Percentiles rank a stretch among this genome's conserved stretches.
Evolutionary conservation across 1,140 invertebrate genomes (phyloP).

Genomic region (Streblospio benedicti): DNA sequence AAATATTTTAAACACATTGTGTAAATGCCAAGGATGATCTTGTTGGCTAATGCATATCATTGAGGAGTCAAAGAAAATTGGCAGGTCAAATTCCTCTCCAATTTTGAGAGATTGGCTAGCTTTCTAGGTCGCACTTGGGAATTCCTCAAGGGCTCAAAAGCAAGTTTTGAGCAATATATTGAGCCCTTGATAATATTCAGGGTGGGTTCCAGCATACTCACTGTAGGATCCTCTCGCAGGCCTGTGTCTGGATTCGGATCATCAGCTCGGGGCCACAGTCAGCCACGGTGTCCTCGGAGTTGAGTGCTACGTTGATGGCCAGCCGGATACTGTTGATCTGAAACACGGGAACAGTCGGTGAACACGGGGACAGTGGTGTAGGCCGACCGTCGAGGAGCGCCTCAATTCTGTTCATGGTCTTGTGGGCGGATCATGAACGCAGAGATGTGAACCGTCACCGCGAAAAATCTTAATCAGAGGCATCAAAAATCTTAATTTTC

Average conservation of each 20-base stretch:
- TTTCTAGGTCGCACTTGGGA: too few species aligned
- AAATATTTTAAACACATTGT: too few species aligned
- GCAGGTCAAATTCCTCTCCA: too few species aligned
- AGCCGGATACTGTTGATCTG: conserved; percentile 38
- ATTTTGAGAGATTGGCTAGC: too few species aligned
- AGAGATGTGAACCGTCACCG: not conserved
- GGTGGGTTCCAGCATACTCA: too few species aligned
- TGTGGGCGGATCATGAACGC: not conserved
- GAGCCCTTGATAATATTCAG: too few species aligned
- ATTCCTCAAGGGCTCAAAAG: too few species aligned
- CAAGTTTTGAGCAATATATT: too few species aligned
- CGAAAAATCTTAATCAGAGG: not conserved
- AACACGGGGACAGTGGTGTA: not conserved
- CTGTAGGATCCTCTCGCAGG: conserved; percentile 32
- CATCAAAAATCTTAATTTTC: not conserved
- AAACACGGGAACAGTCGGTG: not conserved
- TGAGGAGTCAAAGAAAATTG: too few species aligned
- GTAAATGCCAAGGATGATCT: too few species aligned
- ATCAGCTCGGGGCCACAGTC: conserved; percentile 32
- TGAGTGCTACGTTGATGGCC: conserved; percentile 37
- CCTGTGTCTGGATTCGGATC: conserved; percentile 28
- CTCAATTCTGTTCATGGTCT: not conserved
- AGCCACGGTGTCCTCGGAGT: conserved; percentile 26
- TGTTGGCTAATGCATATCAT: too few species aligned
- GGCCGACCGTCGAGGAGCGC: not conserved